These are phyloP conservation scores for Drosophila pseudoobscura DNA, from an alignment of 1,140 invertebrate species.

Conservation along the genomic window DNA sequence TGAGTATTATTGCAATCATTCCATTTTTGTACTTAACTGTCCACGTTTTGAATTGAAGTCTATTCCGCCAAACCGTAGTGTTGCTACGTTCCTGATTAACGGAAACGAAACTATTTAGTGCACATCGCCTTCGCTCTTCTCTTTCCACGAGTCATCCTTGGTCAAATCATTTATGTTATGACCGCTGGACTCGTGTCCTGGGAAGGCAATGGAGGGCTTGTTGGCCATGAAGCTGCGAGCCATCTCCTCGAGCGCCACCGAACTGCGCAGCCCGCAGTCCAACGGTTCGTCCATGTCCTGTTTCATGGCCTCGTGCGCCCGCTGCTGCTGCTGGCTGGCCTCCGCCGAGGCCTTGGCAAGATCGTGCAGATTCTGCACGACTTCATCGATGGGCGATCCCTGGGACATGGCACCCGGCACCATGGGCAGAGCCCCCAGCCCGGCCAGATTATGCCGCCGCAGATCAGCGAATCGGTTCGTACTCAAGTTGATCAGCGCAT, in stretches of 20 bases:
- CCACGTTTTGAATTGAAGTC: slow-evolving; percentile 34
- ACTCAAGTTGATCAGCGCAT: slow-evolving; percentile 75
- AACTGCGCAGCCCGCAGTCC: slow-evolving; percentile 65
- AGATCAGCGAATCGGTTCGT: slow-evolving; percentile 53
- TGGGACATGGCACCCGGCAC: slow-evolving; percentile 49
- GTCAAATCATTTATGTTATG: slow-evolving; percentile 45
- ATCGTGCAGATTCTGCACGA: slow-evolving; percentile 71
- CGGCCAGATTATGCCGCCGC: slow-evolving; percentile 55
- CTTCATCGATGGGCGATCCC: slow-evolving; percentile 62
- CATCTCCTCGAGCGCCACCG: slow-evolving; percentile 60
- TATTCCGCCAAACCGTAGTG: slow-evolving; percentile 13
- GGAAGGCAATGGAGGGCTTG: slow-evolving; percentile 32
- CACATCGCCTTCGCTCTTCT: slow-evolving; percentile 59
- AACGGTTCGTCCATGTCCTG: slow-evolving; percentile 63
- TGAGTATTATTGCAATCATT: slow-evolving; percentile 77
- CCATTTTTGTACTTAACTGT: slow-evolving; percentile 72
- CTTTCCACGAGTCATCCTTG: slow-evolving; percentile 67
- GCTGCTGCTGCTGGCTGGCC: slow-evolving; percentile 53
- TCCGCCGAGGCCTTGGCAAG: slow-evolving; percentile 69
- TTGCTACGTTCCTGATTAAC: neutral
- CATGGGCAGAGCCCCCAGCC: slow-evolving; percentile 39
- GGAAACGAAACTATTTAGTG: slow-evolving; percentile 28
- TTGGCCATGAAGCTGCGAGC: slow-evolving; percentile 59
- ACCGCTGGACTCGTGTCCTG: slow-evolving; percentile 29
- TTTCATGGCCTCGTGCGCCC: slow-evolving; percentile 41